These are phyloP conservation scores for Dromius quadrimaculatus DNA, from an alignment of 2,888 invertebrate genomes.

Conservation along the genomic window DNA sequence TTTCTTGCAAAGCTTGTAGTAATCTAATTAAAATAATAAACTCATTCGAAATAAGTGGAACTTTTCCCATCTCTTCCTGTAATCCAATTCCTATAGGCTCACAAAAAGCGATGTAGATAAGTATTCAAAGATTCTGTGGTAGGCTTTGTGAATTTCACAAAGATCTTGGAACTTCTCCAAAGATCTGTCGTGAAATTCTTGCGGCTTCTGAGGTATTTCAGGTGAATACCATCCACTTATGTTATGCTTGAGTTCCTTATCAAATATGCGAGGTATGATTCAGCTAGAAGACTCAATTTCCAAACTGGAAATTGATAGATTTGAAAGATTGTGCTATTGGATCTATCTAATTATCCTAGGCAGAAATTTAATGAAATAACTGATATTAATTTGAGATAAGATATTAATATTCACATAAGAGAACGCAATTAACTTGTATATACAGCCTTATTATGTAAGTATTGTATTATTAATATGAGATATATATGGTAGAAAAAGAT, in stretches of 20 bases:
- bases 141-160: constrained; percentile 28
- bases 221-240: constrained; percentile 10
- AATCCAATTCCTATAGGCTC: too few relatives aligned
- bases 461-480: too few relatives aligned
- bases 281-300: background rate
- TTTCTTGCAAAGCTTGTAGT: too few relatives aligned
- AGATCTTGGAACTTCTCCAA: constrained; percentile 7
- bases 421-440: too few relatives aligned
- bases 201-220: constrained; percentile 35
- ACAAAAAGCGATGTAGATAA: constrained; percentile 12
- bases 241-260: constrained; percentile 4
- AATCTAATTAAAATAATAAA: background rate
- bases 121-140: constrained; percentile 5
- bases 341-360: too few relatives aligned
- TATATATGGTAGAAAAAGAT: too few relatives aligned
- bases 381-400: too few relatives aligned
- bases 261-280: constrained; percentile 8
- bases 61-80: background rate
- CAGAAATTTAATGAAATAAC: too few relatives aligned
- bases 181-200: constrained; percentile 34
- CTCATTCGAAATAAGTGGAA: background rate
- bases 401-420: too few relatives aligned
- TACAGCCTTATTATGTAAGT: too few relatives aligned
- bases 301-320: background rate
- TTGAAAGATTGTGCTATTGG: too few relatives aligned